phyloP scores from a whole-genome alignment of 1,140 invertebrate species.

The Trichonephila clavipes region DNA sequence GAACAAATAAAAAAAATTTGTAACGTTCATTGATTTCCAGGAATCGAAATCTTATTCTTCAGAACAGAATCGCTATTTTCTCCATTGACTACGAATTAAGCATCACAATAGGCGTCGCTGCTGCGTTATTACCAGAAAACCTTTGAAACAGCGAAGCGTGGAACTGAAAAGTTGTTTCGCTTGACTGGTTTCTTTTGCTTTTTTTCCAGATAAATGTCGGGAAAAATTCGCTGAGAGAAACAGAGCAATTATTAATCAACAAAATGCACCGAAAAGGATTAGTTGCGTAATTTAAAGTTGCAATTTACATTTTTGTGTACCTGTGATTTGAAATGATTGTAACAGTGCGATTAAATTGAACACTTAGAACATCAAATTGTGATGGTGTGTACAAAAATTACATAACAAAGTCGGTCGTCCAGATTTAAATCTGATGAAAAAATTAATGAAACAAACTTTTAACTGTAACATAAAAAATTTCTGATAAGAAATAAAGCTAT shows the following conservation, averaged over 20 bases:
- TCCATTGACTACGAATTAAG: neutral
- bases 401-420: too few relatives aligned
- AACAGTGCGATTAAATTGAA: too few relatives aligned
- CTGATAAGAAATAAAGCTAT: too few relatives aligned
- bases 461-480: too few relatives aligned
- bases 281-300: neutral
- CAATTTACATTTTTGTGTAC: neutral
- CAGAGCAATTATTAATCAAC: neutral
- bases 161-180: neutral
- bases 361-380: too few relatives aligned
- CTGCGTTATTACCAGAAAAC: neutral
- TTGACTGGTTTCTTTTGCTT: neutral
- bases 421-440: too few relatives aligned
- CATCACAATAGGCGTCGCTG: neutral
- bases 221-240: neutral
- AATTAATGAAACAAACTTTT: too few relatives aligned
- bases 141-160: neutral
- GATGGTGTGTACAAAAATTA: too few relatives aligned
- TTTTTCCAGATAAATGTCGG: neutral
- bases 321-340: too few relatives aligned
- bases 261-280: too few relatives aligned
- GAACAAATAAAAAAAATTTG: too few relatives aligned
- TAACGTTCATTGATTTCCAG: too few relatives aligned
- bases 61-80: neutral
- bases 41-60: neutral